Base-by-base conservation (phyloP, 1,140 invertebrate species). In the Brachionus calyciflorus region DNA sequence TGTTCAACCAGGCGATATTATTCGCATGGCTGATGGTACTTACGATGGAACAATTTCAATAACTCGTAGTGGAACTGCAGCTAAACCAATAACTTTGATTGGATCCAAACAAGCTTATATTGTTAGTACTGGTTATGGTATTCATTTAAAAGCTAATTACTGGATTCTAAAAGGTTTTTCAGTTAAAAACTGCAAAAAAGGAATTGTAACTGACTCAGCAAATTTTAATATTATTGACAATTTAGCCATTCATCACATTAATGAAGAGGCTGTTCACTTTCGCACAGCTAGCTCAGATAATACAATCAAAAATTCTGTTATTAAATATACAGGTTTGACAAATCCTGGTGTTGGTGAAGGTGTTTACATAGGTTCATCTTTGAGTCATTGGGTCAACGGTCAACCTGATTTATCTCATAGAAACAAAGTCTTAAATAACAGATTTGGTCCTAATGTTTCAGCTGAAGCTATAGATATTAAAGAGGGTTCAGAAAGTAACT, bases 191-290 rank as follows among this genome's bases (percentile, higher is more conserved):
- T 65, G 33, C 17, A 65, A 65, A 44, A 65, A 65, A 65, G 60
- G 60, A 65, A 19, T 65, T 21, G 21, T 65, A 9, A 14, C 28
- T 21, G 60, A 65, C 37, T 41, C 33, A 44, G 33, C 60, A 1
- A 65, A 65, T 12, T 65, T 41, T 65, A 65, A 65, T 44, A 14
- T 41, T 21, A 21, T 65, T 0, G 60, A 65, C 14, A 65, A 65
- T 21, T 65, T 65, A 21, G 33, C 33, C 41, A 21, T 65, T 24
- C 60, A 65, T 24, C 60, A 65, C 21, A 65, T 44, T 41, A 65
- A 65, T 41, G 60, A 65, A 65, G 60, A 65, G 21, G 60, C 60
- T 7, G 37, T 65, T 65, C 60, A 65, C 28, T 65, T 65, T 41
- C 33, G 60, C n/a, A 17, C 40, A 9, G 17, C 33, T 12, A 65